Conservation (phyloP, 2,888 invertebrate genomes). For the Pheosia tremula region DNA sequence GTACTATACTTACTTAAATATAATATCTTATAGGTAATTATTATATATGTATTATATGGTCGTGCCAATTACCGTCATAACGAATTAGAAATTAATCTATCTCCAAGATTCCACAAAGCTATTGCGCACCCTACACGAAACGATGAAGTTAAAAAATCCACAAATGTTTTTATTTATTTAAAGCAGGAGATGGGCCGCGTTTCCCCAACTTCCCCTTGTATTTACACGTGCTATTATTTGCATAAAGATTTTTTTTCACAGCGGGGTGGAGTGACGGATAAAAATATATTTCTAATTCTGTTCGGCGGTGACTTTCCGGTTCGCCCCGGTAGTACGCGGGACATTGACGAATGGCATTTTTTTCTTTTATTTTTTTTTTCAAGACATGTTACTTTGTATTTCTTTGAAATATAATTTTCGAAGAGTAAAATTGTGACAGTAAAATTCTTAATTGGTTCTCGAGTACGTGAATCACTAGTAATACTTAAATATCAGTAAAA, state of each 20-base stretch:
- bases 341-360: conserved; percentile 77
- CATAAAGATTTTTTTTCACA: conserved; percentile 75
- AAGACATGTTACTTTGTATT: conserved; percentile 21
- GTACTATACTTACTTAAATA: no score
- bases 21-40: no score
- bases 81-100: conserved; percentile 36
- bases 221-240: conserved; percentile 83
- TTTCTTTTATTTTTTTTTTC: conserved; percentile 61
- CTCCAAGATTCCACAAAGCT: conserved; percentile 35
- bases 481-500: not conserved
- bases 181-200: conserved; percentile 41
- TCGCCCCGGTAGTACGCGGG: conserved; percentile 54
- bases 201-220: conserved; percentile 68
- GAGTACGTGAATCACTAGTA: not conserved
- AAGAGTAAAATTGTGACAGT: not conserved
- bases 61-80: conserved; percentile 12
- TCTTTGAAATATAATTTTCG: not conserved
- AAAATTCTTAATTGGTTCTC: not conserved
- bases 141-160: conserved; percentile 30
- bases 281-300: conserved; percentile 83
- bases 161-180: conserved; percentile 49
- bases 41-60: no score
- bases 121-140: conserved; percentile 25
- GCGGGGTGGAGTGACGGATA: conserved; percentile 69
- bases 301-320: conserved; percentile 73